Evolutionary conservation across 2,888 invertebrate genomes (phyloP), one percentile per base, ranked within the genome.

Genomic region (Ophioninae sp.): DNA sequence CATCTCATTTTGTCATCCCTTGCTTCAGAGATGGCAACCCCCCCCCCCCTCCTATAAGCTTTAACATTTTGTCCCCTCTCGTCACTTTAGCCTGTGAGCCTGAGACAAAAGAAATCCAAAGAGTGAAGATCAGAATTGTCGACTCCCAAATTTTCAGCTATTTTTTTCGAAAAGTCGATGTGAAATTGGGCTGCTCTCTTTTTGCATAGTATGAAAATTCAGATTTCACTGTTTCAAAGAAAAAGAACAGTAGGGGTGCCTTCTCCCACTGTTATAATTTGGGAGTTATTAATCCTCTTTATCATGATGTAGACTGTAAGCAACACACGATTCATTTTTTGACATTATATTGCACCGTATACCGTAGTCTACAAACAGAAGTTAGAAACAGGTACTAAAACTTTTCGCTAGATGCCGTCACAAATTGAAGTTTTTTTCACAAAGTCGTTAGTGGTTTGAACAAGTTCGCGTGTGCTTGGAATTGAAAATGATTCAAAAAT

Each of bases 11-110:
- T 41, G 65, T 69, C 59, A 56, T 63, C 79, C 75, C 79, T 65
- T 51, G 30, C 81, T 87, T 86, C 86, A 87, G 85, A 85, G 85
- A 87, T 84, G 78, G 58, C 37, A 74, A 41, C 41, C 84, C 75
- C 64, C 65, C 61, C 56, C 41, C 84, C 75, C 64, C 65, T 61
- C 64, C 69, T 65, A 74, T 67, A 56, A 58, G 69, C 77, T 83
- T 58, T 10, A 58, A 72, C n/a, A 79, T 81, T 79, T 76, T 30
- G 41, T 59, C 41, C 76, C 56, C 80, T 68, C 73, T 65, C 63
- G 73, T 85, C 69, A 84, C 83, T 82, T 79, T 77, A 75, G 20
- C 37, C 51, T 56, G 59, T 59, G 65, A 81, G n/a, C 80, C 71
- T 79, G 82, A 85, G 79, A 81, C 79, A 74, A 81, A 75, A 85